phyloP scores from a whole-genome alignment of 2,797 vertebrate species.

The Vespertilio murinus region DNA sequence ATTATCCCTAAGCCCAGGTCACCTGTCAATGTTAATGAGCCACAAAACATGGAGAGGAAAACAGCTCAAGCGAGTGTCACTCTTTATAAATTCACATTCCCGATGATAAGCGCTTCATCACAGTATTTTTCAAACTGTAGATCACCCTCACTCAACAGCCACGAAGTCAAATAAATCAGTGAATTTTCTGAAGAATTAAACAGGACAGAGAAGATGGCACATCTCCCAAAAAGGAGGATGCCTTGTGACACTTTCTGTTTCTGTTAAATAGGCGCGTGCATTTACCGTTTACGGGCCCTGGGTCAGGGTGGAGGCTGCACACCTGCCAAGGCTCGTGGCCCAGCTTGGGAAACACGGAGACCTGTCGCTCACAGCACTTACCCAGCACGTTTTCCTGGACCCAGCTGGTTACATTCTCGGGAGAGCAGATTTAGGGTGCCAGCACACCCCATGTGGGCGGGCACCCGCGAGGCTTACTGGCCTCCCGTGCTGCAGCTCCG shows the following conservation, averaged over 20 bases:
- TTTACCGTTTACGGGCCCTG: fast-evolving
- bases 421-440: fast-evolving
- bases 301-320: not conserved
- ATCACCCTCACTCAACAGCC: not conserved
- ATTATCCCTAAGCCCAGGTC: constrained; percentile 65
- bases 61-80: not conserved
- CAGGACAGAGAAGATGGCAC: not conserved
- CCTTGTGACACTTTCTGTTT: not conserved
- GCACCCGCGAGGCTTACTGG: not conserved
- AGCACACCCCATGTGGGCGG: fast-evolving
- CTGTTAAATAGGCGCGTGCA: fast-evolving
- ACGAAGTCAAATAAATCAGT: not conserved
- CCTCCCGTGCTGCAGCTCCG: not conserved
- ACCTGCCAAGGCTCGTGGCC: fast-evolving
- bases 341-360: not conserved
- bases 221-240: not conserved
- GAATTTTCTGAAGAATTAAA: not conserved
- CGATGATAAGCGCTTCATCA: not conserved
- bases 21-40: constrained; percentile 74
- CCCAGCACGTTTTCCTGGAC: not conserved
- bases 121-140: not conserved
- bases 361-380: not conserved
- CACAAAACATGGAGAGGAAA: constrained; percentile 6
- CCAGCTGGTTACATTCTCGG: fast-evolving
- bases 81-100: not conserved